Evolutionary conservation across 1,140 invertebrate genomes (phyloP), one percentile per base, ranked within the genome.

Genomic region (Solenopsis fugax): DNA sequence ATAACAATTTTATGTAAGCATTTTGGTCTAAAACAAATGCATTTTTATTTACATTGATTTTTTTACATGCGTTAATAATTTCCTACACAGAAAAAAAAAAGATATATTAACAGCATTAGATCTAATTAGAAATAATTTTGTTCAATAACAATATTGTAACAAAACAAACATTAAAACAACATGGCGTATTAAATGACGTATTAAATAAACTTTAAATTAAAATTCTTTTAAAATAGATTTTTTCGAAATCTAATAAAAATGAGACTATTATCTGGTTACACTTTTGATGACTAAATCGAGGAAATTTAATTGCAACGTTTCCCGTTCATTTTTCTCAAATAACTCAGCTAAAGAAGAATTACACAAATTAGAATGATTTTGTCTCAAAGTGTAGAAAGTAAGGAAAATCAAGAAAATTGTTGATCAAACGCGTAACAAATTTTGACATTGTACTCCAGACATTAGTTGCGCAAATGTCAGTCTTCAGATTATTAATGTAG

Each of bases 401-500:
- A 65, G 45, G 7, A 41, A 21, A 62, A 56, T 80, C 1, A 37
- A 18, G 3, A 37, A n/a, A 48, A 24, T 62, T 18, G 21, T 82
- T 48, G 3, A 56, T 72, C 21, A 50, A 60, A 75, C 6, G 29
- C 69, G 2, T 62, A 73, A 9, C 41, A 72, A 29, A 75, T 34
- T 12, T 45, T 21, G 10, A 45, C 52, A 29, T 56, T 45, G 7
- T 24, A 13, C 48, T 16, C 3, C 24, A 48, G 41, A 34, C 29
- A 34, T 29, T 73, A 21, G 10, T n/a, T 82, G 56, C 45, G 54
- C 54, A 82, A 84, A 60, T 84, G 29, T 21, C 24, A 62, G 12
- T 60, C 54, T 60, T 21, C 41, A 13, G 54, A 75, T 82, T 73
- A 84, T 84, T 75, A 84, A 84, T 75, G 54, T 60, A 60, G 45